Conservation (phyloP, 2,113 vertebrate species). For the Triplophysa dalaica region DNA sequence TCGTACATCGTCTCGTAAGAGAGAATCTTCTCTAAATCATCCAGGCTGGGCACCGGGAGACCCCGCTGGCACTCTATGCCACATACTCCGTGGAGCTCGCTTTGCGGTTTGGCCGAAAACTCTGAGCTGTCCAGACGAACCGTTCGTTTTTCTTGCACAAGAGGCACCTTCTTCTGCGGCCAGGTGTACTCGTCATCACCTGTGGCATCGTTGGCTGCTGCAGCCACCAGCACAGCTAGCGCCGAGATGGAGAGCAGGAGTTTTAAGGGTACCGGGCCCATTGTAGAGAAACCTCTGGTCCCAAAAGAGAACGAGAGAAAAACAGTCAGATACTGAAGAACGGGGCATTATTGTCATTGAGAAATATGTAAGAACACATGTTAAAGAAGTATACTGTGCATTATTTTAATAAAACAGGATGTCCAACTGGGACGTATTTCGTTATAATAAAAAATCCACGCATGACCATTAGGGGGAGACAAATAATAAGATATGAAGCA, state of each 20-base stretch:
- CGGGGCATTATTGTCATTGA: too few relatives aligned
- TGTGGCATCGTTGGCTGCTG: constrained; percentile 65
- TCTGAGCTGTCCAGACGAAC: constrained; percentile 79
- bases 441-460: background rate
- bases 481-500: background rate
- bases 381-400: too few relatives aligned
- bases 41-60: constrained; percentile 76
- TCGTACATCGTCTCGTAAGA: constrained; percentile 93
- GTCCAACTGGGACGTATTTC: too few relatives aligned
- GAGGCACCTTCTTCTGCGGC: constrained; percentile 84
- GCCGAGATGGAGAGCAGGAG: constrained; percentile 73
- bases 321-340: background rate
- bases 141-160: constrained; percentile 81
- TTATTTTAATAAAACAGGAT: too few relatives aligned
- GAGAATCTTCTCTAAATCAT: constrained; percentile 83
- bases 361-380: too few relatives aligned
- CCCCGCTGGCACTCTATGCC: constrained; percentile 89
- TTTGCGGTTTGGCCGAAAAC: constrained; percentile 78
- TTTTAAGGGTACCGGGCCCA: constrained; percentile 79
- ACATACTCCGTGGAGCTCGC: constrained; percentile 76
- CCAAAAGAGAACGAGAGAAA: constrained; percentile 60
- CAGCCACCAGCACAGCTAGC: constrained; percentile 68
- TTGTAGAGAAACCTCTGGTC: constrained; percentile 73
- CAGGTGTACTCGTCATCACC: constrained; percentile 82
- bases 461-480: constrained; percentile 42